Conservation (phyloP, 2,797 vertebrate species). For the Leptatherina wallacei region DNA sequence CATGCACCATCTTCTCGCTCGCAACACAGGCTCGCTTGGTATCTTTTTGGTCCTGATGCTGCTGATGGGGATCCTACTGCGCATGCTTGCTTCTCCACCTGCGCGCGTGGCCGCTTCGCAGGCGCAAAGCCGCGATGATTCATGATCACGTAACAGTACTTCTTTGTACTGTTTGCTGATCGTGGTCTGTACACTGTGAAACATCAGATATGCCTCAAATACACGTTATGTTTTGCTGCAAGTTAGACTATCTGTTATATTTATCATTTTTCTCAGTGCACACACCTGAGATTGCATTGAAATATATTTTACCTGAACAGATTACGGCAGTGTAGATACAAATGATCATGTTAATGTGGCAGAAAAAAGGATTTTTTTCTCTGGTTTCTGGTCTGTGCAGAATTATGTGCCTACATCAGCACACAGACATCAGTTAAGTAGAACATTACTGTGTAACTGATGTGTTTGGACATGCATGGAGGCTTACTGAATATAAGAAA, state of each 20-base stretch:
- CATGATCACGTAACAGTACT: constrained; percentile 59
- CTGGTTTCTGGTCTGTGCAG: constrained; percentile 1
- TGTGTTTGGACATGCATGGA: constrained; percentile 17
- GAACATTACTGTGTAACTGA: neutral
- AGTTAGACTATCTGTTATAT: neutral
- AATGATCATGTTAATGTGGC: neutral
- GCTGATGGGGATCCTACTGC: constrained; percentile 66
- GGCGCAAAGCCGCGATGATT: constrained; percentile 43
- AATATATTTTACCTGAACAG: neutral
- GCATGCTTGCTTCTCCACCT: constrained; percentile 75
- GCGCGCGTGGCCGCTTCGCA: constrained; percentile 50
- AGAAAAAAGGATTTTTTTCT: neutral
- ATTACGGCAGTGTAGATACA: neutral
- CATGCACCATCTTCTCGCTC: constrained; percentile 65
- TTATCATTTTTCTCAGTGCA: neutral
- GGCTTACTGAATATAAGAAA: constrained; percentile 2
- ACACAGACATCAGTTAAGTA: neutral
- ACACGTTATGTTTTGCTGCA: neutral
- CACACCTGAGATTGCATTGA: neutral
- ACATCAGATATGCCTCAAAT: constrained; percentile 1
- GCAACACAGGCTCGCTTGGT: constrained; percentile 35
- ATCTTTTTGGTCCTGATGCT: constrained; percentile 83
- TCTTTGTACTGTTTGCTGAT: constrained; percentile 8
- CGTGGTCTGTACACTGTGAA: neutral
- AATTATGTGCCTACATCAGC: neutral